Percentiles rank a stretch among this genome's conserved stretches.
Evolutionary conservation across 2,113 vertebrate species (phyloP).

Genomic region (Petroica traversi): DNA sequence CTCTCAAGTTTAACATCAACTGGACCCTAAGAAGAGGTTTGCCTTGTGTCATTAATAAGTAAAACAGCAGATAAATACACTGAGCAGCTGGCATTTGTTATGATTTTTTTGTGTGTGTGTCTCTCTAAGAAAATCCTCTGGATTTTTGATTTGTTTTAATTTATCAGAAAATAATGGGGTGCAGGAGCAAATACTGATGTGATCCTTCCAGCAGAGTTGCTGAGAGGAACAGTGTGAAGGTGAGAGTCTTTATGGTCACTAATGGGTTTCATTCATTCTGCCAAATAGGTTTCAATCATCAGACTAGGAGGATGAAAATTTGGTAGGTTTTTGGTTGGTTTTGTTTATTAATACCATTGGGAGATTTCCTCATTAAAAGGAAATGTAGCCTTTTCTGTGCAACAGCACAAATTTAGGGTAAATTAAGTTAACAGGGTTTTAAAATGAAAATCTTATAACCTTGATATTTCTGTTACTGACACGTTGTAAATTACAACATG

Average conservation of each 20-base stretch:
- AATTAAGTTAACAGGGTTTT: background rate
- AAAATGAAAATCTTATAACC: background rate
- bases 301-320: background rate
- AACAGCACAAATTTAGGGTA: background rate
- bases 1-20: background rate
- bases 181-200: background rate
- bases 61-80: background rate
- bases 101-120: background rate
- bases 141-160: background rate
- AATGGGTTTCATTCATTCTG: background rate
- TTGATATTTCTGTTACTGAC: background rate
- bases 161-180: background rate
- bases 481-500: background rate
- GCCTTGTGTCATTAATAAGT: background rate
- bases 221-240: background rate
- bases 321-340: background rate
- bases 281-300: background rate
- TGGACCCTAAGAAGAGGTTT: background rate
- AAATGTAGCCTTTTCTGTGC: background rate
- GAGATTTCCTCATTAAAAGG: background rate
- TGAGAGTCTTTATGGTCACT: fast-evolving
- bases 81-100: background rate
- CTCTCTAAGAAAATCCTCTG: background rate
- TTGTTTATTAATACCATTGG: fast-evolving
- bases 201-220: background rate